Evolutionary conservation across 1,140 invertebrate species (phyloP), one percentile per base, ranked within the genome.

Genomic region (Cydia strobilella): DNA sequence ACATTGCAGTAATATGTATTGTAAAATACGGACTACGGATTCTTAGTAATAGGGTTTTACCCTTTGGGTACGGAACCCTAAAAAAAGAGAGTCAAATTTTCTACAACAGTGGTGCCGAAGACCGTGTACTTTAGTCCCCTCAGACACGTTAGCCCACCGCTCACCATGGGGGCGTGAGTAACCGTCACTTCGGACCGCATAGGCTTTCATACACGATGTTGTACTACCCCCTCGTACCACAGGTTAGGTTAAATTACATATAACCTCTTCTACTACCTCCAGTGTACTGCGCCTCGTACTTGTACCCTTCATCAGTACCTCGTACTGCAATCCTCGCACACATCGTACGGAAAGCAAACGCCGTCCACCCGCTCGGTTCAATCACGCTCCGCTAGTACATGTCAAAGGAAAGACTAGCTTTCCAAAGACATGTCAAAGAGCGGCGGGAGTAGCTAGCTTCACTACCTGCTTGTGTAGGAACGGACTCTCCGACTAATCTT

Each of bases 31-130:
- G n/a, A n/a, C n/a, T n/a, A n/a, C n/a, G n/a, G n/a, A n/a, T n/a
- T n/a, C n/a, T n/a, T n/a, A n/a, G n/a, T n/a, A n/a, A n/a, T n/a
- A n/a, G n/a, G n/a, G n/a, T n/a, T n/a, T n/a, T n/a, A n/a, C n/a
- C n/a, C n/a, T n/a, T n/a, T n/a, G n/a, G n/a, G n/a, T n/a, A n/a
- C n/a, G n/a, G n/a, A n/a, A n/a, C n/a, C n/a, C n/a, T n/a, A n/a
- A n/a, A n/a, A n/a, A n/a, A 54, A 54, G 51, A 54, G 51, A 54
- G 51, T 54, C 51, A 54, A 54, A 54, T 18, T 54, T 54, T 7
- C 51, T 54, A 54, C 51, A 54, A 54, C 51, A 18, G n/a, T 54
- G 51, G n/a, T 54, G 51, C 9, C 51, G 51, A 54, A 54, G 51
- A 54, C 51, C 51, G 51, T 54, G 51, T 54, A 54, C 51, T 54